These are phyloP conservation scores for Hydractinia symbiolongicarpus DNA, from an alignment of 30 jellyfish, hydroid and myxozoan genomes.

Conservation along the genomic window DNA sequence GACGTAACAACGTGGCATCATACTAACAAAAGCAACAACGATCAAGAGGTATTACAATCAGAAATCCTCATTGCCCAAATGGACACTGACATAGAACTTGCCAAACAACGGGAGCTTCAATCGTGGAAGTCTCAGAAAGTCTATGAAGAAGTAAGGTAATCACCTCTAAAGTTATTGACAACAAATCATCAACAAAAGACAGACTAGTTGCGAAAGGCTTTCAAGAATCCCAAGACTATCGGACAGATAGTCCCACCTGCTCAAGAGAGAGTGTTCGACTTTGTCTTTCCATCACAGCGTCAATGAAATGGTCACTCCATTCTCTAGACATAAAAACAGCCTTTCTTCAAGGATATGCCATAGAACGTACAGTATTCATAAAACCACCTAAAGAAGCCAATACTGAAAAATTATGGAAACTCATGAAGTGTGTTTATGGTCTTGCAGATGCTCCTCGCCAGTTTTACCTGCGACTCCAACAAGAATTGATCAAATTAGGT, in stretches of 20 bases:
- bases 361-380: neutral
- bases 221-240: neutral
- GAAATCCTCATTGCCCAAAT: too few relatives aligned
- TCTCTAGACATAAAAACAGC: too few relatives aligned
- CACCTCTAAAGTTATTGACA: slow-evolving; percentile 21
- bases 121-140: too few relatives aligned
- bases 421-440: slow-evolving; percentile 11
- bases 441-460: slow-evolving; percentile 16
- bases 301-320: too few relatives aligned
- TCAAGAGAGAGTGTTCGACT: slow-evolving; percentile 20
- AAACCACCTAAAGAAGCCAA: slow-evolving; percentile 24
- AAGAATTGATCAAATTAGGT: slow-evolving; percentile 32
- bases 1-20: too few relatives aligned
- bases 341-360: too few relatives aligned
- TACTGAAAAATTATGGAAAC: slow-evolving; percentile 19
- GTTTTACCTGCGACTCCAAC: slow-evolving; percentile 13
- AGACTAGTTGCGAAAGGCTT: slow-evolving; percentile 37
- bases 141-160: neutral
- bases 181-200: slow-evolving; percentile 6
- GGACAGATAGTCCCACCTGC: slow-evolving; percentile 35
- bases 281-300: neutral
- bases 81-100: too few relatives aligned
- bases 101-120: too few relatives aligned
- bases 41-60: too few relatives aligned
- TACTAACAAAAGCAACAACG: too few relatives aligned